A percentile compares a stretch with the other conserved stretches of the same genome.
phyloP scores from a whole-genome alignment of 2,113 vertebrate species.

The Brachyistius frenatus region DNA sequence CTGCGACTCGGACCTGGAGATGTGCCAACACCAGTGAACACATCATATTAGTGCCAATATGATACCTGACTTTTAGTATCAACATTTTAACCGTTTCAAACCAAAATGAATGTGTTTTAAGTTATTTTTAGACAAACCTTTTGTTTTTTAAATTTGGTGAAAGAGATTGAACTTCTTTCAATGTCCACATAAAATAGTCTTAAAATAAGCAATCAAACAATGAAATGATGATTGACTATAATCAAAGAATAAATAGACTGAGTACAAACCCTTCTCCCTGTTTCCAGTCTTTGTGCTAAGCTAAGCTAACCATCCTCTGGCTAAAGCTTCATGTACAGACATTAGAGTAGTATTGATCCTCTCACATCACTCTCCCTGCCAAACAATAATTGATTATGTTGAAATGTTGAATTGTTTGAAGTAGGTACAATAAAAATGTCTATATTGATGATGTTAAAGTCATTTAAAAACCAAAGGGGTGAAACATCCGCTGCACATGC shows the following conservation, averaged over 20 bases:
- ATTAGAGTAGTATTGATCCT: too few relatives aligned
- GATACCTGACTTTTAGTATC: neutral
- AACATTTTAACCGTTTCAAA: too few relatives aligned
- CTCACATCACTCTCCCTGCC: too few relatives aligned
- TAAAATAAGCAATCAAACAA: neutral
- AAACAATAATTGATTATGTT: too few relatives aligned
- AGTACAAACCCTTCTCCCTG: neutral
- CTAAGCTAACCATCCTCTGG: neutral
- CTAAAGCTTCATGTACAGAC: too few relatives aligned
- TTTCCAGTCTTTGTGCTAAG: neutral
- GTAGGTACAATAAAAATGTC: neutral
- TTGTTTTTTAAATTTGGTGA: too few relatives aligned
- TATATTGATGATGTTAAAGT: neutral
- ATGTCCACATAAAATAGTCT: too few relatives aligned
- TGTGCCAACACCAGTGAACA: neutral
- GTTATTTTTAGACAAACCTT: too few relatives aligned
- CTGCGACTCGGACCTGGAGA: constrained; percentile 91
- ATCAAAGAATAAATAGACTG: too few relatives aligned
- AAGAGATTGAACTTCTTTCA: too few relatives aligned
- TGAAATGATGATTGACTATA: neutral
- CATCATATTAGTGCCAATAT: neutral
- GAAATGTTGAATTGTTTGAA: too few relatives aligned
- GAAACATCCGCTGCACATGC: constrained; percentile 62
- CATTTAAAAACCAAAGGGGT: neutral
- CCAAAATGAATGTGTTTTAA: neutral